Evolutionary conservation across 2,888 invertebrate species (phyloP).

Genomic region (Drosophila koepferae): DNA sequence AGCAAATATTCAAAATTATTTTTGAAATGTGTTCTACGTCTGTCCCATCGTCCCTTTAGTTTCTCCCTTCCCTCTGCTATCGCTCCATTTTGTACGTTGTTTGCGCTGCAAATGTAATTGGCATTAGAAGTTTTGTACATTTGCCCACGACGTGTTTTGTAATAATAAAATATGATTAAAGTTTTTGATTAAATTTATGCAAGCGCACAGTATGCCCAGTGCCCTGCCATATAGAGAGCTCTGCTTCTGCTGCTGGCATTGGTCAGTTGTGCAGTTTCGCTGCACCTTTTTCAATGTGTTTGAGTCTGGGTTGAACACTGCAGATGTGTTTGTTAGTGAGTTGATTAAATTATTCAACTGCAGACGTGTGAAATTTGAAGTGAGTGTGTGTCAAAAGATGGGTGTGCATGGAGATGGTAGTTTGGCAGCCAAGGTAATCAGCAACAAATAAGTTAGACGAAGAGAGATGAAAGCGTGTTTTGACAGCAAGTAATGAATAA

Average conservation of each 20-base stretch:
- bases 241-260: conserved; percentile 30
- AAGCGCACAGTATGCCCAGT: conserved; percentile 56
- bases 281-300: conserved; percentile 33
- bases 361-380: conserved; percentile 65
- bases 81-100: conserved; percentile 41
- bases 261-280: conserved; percentile 50
- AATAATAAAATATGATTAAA: conserved; percentile 81
- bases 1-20: conserved; percentile 80
- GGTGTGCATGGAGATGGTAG: conserved; percentile 6
- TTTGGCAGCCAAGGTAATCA: conserved; percentile 54
- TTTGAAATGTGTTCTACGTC: conserved; percentile 71
- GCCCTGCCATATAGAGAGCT: conserved; percentile 10
- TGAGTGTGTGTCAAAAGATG: conserved; percentile 19
- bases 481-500: not conserved
- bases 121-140: conserved; percentile 72
- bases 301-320: conserved; percentile 18
- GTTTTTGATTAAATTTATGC: conserved; percentile 81
- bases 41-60: conserved; percentile 22
- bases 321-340: conserved; percentile 66
- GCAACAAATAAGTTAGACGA: conserved; percentile 29
- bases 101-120: conserved; percentile 77
- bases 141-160: conserved; percentile 77
- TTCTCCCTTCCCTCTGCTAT: not conserved
- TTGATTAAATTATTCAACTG: conserved; percentile 74
- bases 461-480: not conserved